A percentile compares a stretch with the other conserved stretches of the same genome.
phyloP scores from a whole-genome alignment of 2,113 vertebrate species.

The Rhea pennata region DNA sequence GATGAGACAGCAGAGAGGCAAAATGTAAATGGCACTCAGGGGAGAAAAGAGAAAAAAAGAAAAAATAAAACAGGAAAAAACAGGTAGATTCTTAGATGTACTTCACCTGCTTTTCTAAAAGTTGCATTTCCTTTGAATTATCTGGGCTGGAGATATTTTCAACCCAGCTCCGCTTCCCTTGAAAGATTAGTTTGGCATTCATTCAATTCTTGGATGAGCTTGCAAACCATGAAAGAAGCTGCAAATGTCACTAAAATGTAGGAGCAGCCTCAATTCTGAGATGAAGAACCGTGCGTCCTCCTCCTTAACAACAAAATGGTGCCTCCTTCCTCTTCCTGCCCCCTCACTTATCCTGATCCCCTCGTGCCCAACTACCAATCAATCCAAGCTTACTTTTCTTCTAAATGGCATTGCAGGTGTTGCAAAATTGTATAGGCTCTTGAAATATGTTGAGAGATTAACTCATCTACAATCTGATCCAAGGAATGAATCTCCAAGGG shows the following conservation, averaged over 20 bases:
- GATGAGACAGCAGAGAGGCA: neutral
- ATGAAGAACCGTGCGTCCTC: neutral
- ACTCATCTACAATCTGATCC: neutral
- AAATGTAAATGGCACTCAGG: neutral
- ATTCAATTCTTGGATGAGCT: slow-evolving; percentile 29
- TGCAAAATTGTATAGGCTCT: neutral
- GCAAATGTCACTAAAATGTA: neutral
- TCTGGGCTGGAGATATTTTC: slow-evolving; percentile 22
- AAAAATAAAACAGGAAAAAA: neutral
- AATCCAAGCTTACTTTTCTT: slow-evolving; percentile 1
- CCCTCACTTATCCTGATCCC: neutral
- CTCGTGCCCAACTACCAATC: neutral
- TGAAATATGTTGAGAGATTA: neutral
- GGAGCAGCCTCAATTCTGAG: neutral
- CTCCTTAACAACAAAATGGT: neutral
- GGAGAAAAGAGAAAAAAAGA: neutral
- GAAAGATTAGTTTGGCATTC: slow-evolving; percentile 39
- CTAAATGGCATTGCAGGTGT: neutral
- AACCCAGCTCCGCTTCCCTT: slow-evolving; percentile 26
- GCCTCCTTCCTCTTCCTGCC: neutral
- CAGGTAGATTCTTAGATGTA: slow-evolving; percentile 48
- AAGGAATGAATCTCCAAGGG: neutral
- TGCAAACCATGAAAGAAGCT: slow-evolving; percentile 32
- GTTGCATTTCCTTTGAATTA: slow-evolving; percentile 45
- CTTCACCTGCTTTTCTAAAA: slow-evolving; percentile 9